Evolutionary conservation across 2,797 vertebrate genomes (phyloP).

Genomic region (Orestias chungarensis): DNA sequence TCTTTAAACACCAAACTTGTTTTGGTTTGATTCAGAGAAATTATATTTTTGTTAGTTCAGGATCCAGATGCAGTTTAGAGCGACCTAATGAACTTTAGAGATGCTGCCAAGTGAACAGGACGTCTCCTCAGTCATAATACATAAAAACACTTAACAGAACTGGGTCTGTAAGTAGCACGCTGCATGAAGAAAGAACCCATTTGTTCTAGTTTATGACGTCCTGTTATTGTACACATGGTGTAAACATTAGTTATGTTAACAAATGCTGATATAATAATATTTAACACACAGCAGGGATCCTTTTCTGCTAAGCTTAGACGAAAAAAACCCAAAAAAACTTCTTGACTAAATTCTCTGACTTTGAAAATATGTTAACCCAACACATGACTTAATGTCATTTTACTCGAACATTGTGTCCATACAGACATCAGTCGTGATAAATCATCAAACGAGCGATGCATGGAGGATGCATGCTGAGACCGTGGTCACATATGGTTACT

Average conservation of each 20-base stretch:
- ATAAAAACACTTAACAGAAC: neutral
- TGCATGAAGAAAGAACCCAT: neutral
- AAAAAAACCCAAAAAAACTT: neutral
- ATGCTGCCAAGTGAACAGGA: neutral
- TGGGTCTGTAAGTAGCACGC: neutral
- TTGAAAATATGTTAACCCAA: neutral
- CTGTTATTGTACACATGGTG: neutral
- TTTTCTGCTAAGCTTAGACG: neutral
- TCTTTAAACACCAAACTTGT: neutral
- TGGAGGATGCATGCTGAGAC: slow-evolving; percentile 44
- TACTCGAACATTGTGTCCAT: neutral
- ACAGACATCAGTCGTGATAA: neutral
- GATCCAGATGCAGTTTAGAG: neutral
- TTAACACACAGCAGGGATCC: neutral
- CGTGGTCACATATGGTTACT: slow-evolving; percentile 79
- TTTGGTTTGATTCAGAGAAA: neutral
- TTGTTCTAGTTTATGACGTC: neutral
- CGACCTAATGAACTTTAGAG: neutral
- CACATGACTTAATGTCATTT: neutral
- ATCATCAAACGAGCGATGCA: slow-evolving; percentile 18
- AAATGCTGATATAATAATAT: neutral
- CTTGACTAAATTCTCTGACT: neutral
- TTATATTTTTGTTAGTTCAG: neutral
- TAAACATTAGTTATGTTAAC: neutral
- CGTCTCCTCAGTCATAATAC: neutral